Base-by-base conservation (phyloP, 1,140 invertebrate species). In the Drosophila repleta region DNA sequence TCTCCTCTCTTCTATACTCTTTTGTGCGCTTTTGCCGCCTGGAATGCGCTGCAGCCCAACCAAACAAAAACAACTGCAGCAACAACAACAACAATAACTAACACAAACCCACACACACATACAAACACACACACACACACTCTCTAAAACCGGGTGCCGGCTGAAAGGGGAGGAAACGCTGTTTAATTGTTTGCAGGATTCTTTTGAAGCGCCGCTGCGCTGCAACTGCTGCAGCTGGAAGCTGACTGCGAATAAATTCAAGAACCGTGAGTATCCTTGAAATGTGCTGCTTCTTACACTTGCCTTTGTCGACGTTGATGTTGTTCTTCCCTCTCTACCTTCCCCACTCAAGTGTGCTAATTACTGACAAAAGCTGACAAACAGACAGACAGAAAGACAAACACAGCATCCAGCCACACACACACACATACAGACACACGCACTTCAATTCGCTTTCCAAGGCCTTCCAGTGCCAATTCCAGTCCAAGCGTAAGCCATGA, bases 401-500 rank as follows among this genome's bases (percentile, higher is more conserved):
- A 35, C 32, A 62, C 76, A 71, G 81, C 56, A 74, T 85, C 77
- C 78, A 79, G 18, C 37, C 41, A 1, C 32, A 35, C 62, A 45
- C 10, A 17, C 41, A 1, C 32, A 35, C 62, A 45, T 6, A 17
- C 43, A 64, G 17, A 18, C 39, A 46, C 32, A 43, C 8, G 45
- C 49, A 32, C 41, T 65, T 57, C 65, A 56, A n/a, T n/a, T n/a
- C n/a, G n/a, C 45, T 48, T 69, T 73, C 64, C 79, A 82, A 78
- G 79, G 79, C 51, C 61, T 87, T 85, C 82, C 78, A 87, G 80
- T 79, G 62, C 18, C 65, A 69, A 69, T 78, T 87, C 83, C 83
- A 74, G 76, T 65, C 29, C 10, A 56, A 66, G 21, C n/a, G 49
- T 53, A 55, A 68, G 60, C 62, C 79, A 66, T 76, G 74, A 85